Base-by-base conservation (phyloP, 1,140 invertebrate genomes). In the Anadara kagoshimensis region DNA sequence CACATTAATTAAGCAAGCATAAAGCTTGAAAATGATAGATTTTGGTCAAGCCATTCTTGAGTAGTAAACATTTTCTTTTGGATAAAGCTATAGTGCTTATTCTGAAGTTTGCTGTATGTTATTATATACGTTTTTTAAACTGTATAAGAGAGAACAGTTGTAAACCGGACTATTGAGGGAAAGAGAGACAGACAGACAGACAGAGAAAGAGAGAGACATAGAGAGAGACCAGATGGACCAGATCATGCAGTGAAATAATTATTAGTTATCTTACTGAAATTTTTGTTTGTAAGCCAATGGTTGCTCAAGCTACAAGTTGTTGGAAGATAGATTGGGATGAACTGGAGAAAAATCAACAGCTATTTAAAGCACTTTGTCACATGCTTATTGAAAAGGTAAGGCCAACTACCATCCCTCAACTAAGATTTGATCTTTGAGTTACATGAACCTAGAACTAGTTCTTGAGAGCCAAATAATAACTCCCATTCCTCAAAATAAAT, bases 321-420 rank as follows among this genome's bases (percentile, higher is more conserved):
- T 87, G 86, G 85, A 85, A 83, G 45, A 78, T 86, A n/a, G 86
- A 86, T 62, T 87, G 86, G 86, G 83, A 85, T 73, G 87, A 88
- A 45, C 67, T 88, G 43, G 84, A 87, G 59, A 80, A 68, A 58
- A 87, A 88, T 69, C 76, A 85, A 49, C 82, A 85, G 51, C 53
- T 75, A 24, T 86, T 88, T 68, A 70, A 73, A 43, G 72, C 79
- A n/a, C 65, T 86, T 3, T 84, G 82, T 69, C 68, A 83, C 29
- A 56, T 73, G 36, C 62, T 87, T 7, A n/a, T 67, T 12, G 58
- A 75, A 69, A 83, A 85, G 76, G 85, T 84, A 73, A 54, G 57
- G 5, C n/a, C n/a, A n/a, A n/a, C n/a, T n/a, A n/a, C n/a, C n/a
- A 16, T 57, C 14, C 14, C 41, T 58, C 43, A n/a, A 22, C 20